Percentiles rank a stretch among this genome's conserved stretches.
These are phyloP conservation scores for Geopemphigus sp. DNA, from an alignment of 1,140 invertebrate species.

Conservation along the genomic window DNA sequence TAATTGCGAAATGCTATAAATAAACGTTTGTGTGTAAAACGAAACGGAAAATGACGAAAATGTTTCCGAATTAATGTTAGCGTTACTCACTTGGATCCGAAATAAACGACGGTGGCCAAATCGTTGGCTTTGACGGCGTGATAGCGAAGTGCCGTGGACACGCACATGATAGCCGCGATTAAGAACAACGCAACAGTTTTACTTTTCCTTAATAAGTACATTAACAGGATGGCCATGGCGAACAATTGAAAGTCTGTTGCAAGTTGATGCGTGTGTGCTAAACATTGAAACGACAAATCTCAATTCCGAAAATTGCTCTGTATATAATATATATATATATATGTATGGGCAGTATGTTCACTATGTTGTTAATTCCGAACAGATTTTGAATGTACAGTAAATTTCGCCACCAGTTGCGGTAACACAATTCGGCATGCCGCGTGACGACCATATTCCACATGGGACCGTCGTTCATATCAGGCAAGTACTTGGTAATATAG, in stretches of 20 bases:
- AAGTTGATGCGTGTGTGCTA: conserved; percentile 68
- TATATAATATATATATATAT: too few relatives aligned
- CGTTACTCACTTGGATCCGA: conserved; percentile 64
- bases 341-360: conserved; percentile 56
- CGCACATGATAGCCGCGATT: conserved; percentile 60
- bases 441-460: conserved; percentile 64
- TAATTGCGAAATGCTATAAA: conserved; percentile 51
- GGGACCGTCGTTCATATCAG: conserved; percentile 61
- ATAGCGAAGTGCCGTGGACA: conserved; percentile 64
- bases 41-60: neutral
- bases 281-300: conserved; percentile 61
- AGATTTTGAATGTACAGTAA: conserved; percentile 70
- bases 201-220: conserved; percentile 65
- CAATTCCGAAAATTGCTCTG: too few relatives aligned
- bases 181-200: conserved; percentile 57
- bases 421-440: conserved; percentile 63
- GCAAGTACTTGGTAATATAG: conserved; percentile 63
- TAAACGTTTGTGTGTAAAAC: neutral
- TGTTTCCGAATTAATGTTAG: neutral
- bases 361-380: conserved; percentile 70
- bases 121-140: conserved; percentile 61
- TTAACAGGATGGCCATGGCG: conserved; percentile 66
- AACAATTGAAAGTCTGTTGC: conserved; percentile 82
- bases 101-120: conserved; percentile 64
- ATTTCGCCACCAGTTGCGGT: conserved; percentile 68